Base-by-base conservation (phyloP, 1,140 invertebrate species). In the Vanessa tameamea region DNA sequence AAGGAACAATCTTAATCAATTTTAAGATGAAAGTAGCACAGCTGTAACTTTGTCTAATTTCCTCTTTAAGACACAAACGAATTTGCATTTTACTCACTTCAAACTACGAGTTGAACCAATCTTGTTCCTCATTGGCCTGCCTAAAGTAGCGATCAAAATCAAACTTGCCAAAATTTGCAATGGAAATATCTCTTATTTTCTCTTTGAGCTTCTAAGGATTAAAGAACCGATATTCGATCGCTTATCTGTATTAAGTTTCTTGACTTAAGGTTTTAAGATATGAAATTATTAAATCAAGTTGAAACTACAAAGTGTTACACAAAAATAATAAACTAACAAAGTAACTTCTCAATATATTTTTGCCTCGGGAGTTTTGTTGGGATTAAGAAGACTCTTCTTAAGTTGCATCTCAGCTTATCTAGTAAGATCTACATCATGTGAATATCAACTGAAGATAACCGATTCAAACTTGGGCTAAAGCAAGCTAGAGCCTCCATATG, bases 141-240 rank as follows among this genome's bases (percentile, higher is more conserved):
- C 64, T 55, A 66, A 59, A 73, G 71, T 82, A 84, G 76, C 82
- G 84, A 86, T 85, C 84, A 83, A 82, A 88, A 88, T 87, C 86
- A 87, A 88, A 88, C 84, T 88, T 87, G 79, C 76, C 78, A 72
- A 83, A 88, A 88, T 88, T 88, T 88, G 87, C 84, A 88, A 87
- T 86, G 84, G 85, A 81, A 87, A 88, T 88, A 84, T 82, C 82
- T 86, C 84, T 88, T 88, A 86, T 86, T 88, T 87, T 87, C 81
- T 83, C 84, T 87, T 88, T 86, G 85, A 87, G 78, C 79, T 78
- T 83, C 80, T 76, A 82, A 82, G 80, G 77, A 82, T 81, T 82
- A 81, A 84, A 79, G 81, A 76, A 78, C 47, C 50, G 78, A 78
- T 79, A 79, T 78, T 81, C 81, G 82, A 83, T 79, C 84, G 83